Evolutionary conservation across 2,797 vertebrate species (phyloP).

Genomic region (Brachymystax lenok): DNA sequence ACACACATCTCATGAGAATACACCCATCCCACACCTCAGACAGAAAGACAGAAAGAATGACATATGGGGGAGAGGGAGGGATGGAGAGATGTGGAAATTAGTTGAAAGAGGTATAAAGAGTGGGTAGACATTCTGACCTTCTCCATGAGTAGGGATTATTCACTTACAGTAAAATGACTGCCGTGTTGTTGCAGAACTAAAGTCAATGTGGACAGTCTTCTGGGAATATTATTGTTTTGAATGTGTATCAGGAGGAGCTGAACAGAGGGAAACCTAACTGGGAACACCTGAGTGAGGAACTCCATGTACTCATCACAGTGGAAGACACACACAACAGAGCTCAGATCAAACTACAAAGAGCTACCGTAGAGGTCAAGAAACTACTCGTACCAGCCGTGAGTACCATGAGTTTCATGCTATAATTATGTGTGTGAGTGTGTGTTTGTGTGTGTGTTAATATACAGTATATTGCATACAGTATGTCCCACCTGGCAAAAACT

Average conservation of each 20-base stretch:
- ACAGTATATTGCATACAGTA: neutral
- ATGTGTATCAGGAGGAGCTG: conserved; percentile 90
- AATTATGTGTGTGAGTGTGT: conserved; percentile 47
- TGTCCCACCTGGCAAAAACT: too few species aligned
- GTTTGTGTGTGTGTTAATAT: conserved; percentile 31
- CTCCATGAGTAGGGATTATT: neutral
- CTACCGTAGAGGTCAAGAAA: conserved; percentile 97
- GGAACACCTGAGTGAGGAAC: conserved; percentile 98
- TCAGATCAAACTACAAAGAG: conserved; percentile 97
- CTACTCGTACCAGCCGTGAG: conserved; percentile 97
- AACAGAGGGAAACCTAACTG: conserved; percentile 99
- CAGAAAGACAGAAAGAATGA: neutral
- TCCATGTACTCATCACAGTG: conserved; percentile 98
- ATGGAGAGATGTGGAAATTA: conserved; percentile 9
- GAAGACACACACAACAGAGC: conserved; percentile 98
- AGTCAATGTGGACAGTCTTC: neutral
- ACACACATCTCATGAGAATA: conserved; percentile 66
- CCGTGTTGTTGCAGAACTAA: neutral
- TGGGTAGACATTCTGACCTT: neutral
- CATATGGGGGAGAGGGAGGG: too few species aligned
- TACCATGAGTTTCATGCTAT: conserved; percentile 40
- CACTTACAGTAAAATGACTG: neutral
- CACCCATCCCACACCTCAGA: conserved; percentile 53
- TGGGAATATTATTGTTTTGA: conserved; percentile 15
- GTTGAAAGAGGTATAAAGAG: neutral